Base-by-base conservation (phyloP, 2,888 invertebrate species). In the Luperina testacea region DNA sequence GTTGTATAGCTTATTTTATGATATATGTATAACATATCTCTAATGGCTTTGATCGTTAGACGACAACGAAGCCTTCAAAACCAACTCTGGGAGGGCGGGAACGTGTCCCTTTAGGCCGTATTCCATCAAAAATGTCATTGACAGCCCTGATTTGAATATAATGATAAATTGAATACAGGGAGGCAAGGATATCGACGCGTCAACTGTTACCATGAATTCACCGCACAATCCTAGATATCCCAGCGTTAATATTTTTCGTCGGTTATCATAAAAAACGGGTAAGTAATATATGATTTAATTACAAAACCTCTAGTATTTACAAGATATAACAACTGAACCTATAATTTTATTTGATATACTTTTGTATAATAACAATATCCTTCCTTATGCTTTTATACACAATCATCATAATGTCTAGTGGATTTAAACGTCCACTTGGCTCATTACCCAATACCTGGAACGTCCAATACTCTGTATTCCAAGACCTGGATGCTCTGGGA, bases 1-100 rank as follows among this genome's bases (percentile, higher is more conserved):
- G 24, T 57, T 24, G 8, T 24, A 77, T n/a, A 45, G 9, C 13
- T 48, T 77, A 64, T 78, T 61, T 45, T 75, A 72, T 69, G 24
- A 76, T 24, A 70, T 13, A n/a, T n/a, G n/a, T n/a, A n/a, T n/a
- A n/a, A n/a, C n/a, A n/a, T n/a, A 70, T 45, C 24, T 59, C n/a
- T 76, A 85, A 83, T 83, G 72, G 61, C 70, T 83, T 67, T 72
- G 85, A 71, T 83, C 83, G 67, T 83, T 83, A 83, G 45, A 61
- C 69, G 53, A n/a, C 64, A 73, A 0, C 42, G n/a, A n/a, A 59
- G 20, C 57, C 7, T 67, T 67, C 32, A 64, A 72, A 75, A 72
- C 51, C 63, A 27, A 83, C 83, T 81, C 15, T 38, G 27, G 13
- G 85, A 73, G 51, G 83, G 83, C 85, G 83, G 86, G 71, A 20